phyloP scores from a whole-genome alignment of 1,140 invertebrate genomes.

The Leptopilina clavipes region DNA sequence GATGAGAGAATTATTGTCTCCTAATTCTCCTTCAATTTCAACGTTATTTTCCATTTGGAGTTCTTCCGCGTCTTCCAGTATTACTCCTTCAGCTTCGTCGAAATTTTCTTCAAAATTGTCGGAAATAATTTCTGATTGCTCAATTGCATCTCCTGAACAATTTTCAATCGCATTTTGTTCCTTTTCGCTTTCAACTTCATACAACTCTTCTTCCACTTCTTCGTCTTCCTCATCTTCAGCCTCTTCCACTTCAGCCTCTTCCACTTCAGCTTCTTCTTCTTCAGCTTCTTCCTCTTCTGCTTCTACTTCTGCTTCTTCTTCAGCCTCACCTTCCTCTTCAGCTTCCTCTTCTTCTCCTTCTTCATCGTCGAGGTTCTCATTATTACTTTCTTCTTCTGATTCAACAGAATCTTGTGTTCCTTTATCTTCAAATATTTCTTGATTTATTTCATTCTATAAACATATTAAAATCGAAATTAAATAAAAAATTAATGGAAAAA shows the following conservation, averaged over 20 bases:
- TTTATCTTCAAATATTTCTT: conserved; percentile 19
- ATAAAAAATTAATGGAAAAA: not conserved
- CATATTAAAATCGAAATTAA: not conserved
- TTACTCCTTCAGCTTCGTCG: conserved; percentile 2
- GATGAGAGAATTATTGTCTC: conserved; percentile 22
- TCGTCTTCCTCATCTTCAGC: conserved; percentile 48
- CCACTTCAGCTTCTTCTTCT: conserved; percentile 37
- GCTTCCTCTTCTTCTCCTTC: conserved; percentile 41
- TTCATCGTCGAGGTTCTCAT: conserved; percentile 46
- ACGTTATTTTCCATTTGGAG: conserved; percentile 45
- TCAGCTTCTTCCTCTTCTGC: conserved; percentile 37
- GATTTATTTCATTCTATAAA: conserved; percentile 36
- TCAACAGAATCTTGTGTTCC: conserved; percentile 31
- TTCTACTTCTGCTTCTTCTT: conserved; percentile 43
- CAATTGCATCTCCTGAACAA: not conserved
- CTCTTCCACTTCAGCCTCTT: conserved; percentile 47
- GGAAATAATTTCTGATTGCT: conserved; percentile 15
- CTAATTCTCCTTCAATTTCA: conserved; percentile 46
- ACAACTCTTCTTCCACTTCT: conserved; percentile 45
- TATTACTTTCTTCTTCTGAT: conserved; percentile 35
- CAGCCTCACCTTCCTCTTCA: conserved; percentile 48
- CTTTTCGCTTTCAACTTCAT: conserved; percentile 42
- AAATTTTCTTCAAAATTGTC: conserved; percentile 24
- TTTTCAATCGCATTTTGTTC: not conserved
- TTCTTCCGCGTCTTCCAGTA: conserved; percentile 38